Base-by-base conservation (phyloP, 1,140 invertebrate genomes). In the Hyles euphorbiae region DNA sequence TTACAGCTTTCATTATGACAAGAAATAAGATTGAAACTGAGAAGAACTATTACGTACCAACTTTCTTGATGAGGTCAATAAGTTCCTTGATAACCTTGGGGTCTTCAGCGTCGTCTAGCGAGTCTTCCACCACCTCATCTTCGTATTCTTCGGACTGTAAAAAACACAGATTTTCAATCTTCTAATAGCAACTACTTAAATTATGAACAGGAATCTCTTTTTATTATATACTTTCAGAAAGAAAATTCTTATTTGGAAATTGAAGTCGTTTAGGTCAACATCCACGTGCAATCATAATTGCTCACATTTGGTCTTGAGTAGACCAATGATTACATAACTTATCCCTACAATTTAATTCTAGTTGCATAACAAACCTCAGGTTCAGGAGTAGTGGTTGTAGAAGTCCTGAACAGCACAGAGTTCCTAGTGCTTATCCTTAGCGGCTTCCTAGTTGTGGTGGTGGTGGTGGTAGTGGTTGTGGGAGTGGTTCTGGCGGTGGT, bases 21-120 rank as follows among this genome's bases (percentile, higher is more conserved):
- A 22, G 22, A 48, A 48, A 40, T 40, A 40, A 40, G 0, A 5
- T 2, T 5, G 36, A 5, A 40, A 5, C 2, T 40, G 36, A 40
- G 8, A 40, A 40, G 8, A 3, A 40, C 4, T 40, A 40, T 40
- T 7, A 86, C 79, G 80, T 67, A 76, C 95, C 94, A 60, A 95
- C 93, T 92, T 96, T 96, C 76, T 94, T 95, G 48, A 97, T 96
- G 0, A 97, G 87, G 65, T 94, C 93, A 47, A 97, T 94, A 0
- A 97, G 82, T 78, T 97, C 95, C 78, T 96, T 96, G 47, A 97
- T 95, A 1, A 96, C 94, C 78, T 91, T 92, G 0, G 95, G 95
- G 86, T 96, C 95, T 85, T 96, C 94, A 74, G 95, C 93, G 8
- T 91, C 89, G 22, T 87, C 84, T 1, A 58, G 33, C 6, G 65